These are phyloP conservation scores for Zeus faber DNA, from an alignment of 2,113 vertebrate genomes.

Conservation along the genomic window DNA sequence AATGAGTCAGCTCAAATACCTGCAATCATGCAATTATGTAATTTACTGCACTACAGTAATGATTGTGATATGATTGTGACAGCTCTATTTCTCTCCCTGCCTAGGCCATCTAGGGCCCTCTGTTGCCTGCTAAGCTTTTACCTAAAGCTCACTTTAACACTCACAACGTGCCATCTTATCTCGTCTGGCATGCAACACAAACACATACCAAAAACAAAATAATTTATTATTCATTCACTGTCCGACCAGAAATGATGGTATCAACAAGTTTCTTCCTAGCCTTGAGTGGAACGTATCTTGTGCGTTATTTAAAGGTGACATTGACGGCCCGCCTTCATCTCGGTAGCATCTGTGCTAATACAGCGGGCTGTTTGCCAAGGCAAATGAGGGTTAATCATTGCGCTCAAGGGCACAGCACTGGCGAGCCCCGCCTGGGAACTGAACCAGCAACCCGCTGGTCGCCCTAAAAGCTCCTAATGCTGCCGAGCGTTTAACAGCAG, in stretches of 20 bases:
- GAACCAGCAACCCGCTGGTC: conserved; percentile 42
- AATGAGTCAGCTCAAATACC: too few species aligned
- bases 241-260: conserved; percentile 11
- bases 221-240: conserved; percentile 12
- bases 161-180: conserved; percentile 3
- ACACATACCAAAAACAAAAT: conserved; percentile 11
- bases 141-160: conserved; percentile 8
- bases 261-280: conserved; percentile 9
- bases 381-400: conserved; percentile 49
- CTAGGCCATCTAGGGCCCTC: neutral
- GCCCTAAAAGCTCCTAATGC: conserved; percentile 17
- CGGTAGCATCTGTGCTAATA: conserved; percentile 23
- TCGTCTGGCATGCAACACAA: conserved; percentile 8
- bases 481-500: too few species aligned
- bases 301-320: conserved; percentile 35
- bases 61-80: too few species aligned
- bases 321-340: conserved; percentile 10
- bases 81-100: neutral
- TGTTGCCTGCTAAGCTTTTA: neutral
- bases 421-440: conserved; percentile 31
- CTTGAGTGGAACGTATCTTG: conserved; percentile 19
- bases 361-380: conserved; percentile 29
- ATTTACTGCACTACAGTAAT: too few species aligned
- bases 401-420: conserved; percentile 28
- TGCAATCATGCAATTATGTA: too few species aligned